Conservation (phyloP, 23 tunicate species). For the Aplidium turbinatum region DNA sequence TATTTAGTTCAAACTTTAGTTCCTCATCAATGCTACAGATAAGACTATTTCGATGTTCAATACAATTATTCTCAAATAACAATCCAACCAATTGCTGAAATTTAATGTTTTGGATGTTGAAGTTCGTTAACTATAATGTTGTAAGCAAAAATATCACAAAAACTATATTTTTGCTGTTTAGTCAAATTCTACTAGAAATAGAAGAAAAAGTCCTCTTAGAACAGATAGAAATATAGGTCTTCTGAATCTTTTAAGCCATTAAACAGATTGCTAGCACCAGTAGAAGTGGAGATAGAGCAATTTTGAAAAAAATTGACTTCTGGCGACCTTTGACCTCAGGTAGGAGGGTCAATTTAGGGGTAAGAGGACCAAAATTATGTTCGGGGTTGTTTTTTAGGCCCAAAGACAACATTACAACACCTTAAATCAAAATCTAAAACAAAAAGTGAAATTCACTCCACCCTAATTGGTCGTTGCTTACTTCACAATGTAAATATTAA, state of each 20-base stretch:
- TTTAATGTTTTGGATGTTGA: no score
- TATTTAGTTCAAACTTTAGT: no score
- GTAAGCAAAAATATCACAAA: background rate
- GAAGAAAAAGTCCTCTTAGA: conserved; percentile 12
- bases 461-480: conserved; percentile 15
- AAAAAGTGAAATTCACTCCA: conserved; percentile 12
- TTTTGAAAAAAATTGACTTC: conserved; percentile 17
- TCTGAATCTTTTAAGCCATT: conserved; percentile 23
- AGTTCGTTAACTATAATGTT: no score
- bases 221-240: conserved; percentile 12
- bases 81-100: no score
- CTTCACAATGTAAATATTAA: no score
- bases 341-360: conserved; percentile 20
- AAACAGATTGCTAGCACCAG: conserved; percentile 23
- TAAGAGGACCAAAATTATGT: background rate
- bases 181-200: conserved; percentile 1
- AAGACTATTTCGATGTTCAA: no score
- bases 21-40: no score
- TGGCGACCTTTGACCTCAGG: conserved; percentile 13
- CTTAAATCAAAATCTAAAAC: conserved; percentile 23
- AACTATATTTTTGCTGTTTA: background rate
- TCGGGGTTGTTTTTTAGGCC: conserved; percentile 4
- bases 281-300: conserved; percentile 24
- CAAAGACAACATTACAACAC: background rate
- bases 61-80: no score